Evolutionary conservation across 1,140 invertebrate species (phyloP), one percentile per base, ranked within the genome.

Genomic region (Dinoponera quadriceps): DNA sequence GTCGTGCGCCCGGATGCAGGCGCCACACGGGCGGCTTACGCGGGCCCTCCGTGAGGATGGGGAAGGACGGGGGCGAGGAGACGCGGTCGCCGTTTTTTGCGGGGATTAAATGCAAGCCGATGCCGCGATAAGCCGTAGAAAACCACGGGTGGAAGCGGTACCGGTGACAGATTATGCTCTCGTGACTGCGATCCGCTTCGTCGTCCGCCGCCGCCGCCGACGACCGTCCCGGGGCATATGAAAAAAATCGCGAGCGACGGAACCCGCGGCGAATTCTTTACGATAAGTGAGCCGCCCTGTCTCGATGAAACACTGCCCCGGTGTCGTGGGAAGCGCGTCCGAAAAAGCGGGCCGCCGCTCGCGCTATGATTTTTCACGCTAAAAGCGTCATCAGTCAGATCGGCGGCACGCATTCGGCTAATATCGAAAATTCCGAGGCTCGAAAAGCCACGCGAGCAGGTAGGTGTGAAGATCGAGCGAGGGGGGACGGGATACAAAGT

Each of bases 21-120:
- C 92, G 91, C 92, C 92, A 92, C 91, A 92, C 89, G 90, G 91
- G 90, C 92, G 92, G 91, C 92, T 92, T 92, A 90, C 89, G 85
- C 81, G 75, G 22, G 48, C 3, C 78, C 88, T 86, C 88, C 84
- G 68, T 85, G 84, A 25, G 73, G 80, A 86, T n/a, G 75, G 22
- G 29, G 27, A 33, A 20, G 16, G 4, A 16, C 4, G 48, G 51
- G 29, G n/a, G 38, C 38, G 38, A 3, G n/a, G 38, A 44, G n/a
- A 62, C 51, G 88, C 87, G 87, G 89, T 88, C 91, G 90, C 88
- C 83, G 87, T 90, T 91, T 92, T 92, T 92, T 92, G 91, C 88
- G 5, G 75, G 91, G 92, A 94, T 94, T 94, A 94, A 94, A 93
- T 91, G 92, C 91, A 88, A 92, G 87, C 90, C 92, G 92, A 93